Conservation (phyloP, 2,113 vertebrate genomes). For the Telmatochromis sp. region DNA sequence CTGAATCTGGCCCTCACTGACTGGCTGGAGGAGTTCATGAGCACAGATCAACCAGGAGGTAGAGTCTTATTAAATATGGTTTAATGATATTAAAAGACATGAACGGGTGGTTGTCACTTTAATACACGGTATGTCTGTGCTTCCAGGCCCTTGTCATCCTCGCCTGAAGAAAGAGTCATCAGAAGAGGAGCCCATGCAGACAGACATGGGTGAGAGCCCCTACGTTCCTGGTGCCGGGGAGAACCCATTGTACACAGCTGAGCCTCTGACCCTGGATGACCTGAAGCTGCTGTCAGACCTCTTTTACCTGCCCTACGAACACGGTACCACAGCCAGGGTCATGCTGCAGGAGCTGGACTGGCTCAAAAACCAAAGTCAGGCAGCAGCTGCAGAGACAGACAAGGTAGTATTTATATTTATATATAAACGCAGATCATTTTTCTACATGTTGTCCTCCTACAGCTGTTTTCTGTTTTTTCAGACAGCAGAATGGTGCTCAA, state of each 20-base stretch:
- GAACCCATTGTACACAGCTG: conserved; percentile 86
- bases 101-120: neutral
- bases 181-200: conserved; percentile 89
- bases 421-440: fast-evolving
- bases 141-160: neutral
- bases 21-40: conserved; percentile 89
- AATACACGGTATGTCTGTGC: fast-evolving
- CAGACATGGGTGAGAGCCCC: conserved; percentile 74
- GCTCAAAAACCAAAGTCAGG: conserved; percentile 82
- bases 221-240: conserved; percentile 83
- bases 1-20: conserved; percentile 85
- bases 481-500: conserved; percentile 83
- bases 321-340: conserved; percentile 81
- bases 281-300: conserved; percentile 89
- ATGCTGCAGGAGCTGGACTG: conserved; percentile 96
- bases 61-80: neutral
- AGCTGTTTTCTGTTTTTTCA: conserved; percentile 17
- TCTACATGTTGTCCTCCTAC: neutral
- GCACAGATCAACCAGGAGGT: conserved; percentile 82
- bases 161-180: conserved; percentile 26
- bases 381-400: conserved; percentile 76
- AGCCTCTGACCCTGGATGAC: conserved; percentile 87
- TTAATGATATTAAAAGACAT: neutral
- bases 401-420: conserved; percentile 34
- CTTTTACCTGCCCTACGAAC: conserved; percentile 95